These are phyloP conservation scores for Acronicta aceris DNA, from an alignment of 2,888 invertebrate species.

Conservation along the genomic window DNA sequence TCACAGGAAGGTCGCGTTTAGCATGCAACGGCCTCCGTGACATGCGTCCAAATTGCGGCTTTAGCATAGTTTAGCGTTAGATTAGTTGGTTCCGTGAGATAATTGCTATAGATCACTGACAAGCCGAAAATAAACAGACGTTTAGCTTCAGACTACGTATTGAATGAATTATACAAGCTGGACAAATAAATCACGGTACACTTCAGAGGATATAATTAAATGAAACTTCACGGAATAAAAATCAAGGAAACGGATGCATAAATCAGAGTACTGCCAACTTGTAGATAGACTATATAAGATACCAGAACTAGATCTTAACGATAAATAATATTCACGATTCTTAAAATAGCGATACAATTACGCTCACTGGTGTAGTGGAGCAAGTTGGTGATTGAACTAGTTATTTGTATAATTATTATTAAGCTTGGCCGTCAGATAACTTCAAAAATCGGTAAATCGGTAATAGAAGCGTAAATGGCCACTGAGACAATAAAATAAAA, in stretches of 20 bases:
- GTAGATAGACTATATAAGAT: neutral
- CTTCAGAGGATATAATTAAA: slow-evolving; percentile 15
- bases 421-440: slow-evolving; percentile 76
- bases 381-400: no score
- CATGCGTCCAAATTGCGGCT: slow-evolving; percentile 67
- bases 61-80: slow-evolving; percentile 58
- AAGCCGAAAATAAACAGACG: slow-evolving; percentile 40
- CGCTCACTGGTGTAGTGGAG: slow-evolving; percentile 1
- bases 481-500: slow-evolving; percentile 79
- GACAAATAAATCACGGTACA: slow-evolving; percentile 23
- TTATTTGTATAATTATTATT: slow-evolving; percentile 83
- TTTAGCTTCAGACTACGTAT: slow-evolving; percentile 30
- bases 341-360: neutral
- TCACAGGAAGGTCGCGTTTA: slow-evolving; percentile 69
- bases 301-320: neutral
- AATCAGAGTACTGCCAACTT: slow-evolving; percentile 14
- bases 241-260: slow-evolving; percentile 13
- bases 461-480: slow-evolving; percentile 76
- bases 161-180: slow-evolving; percentile 4
- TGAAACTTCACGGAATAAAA: slow-evolving; percentile 11
- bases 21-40: slow-evolving; percentile 66
- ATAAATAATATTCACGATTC: neutral
- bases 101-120: slow-evolving; percentile 53
- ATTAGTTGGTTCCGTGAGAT: slow-evolving; percentile 63
- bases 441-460: slow-evolving; percentile 82